Conservation (phyloP, 2,888 invertebrate species). For the Sicus ferrugineus region DNA sequence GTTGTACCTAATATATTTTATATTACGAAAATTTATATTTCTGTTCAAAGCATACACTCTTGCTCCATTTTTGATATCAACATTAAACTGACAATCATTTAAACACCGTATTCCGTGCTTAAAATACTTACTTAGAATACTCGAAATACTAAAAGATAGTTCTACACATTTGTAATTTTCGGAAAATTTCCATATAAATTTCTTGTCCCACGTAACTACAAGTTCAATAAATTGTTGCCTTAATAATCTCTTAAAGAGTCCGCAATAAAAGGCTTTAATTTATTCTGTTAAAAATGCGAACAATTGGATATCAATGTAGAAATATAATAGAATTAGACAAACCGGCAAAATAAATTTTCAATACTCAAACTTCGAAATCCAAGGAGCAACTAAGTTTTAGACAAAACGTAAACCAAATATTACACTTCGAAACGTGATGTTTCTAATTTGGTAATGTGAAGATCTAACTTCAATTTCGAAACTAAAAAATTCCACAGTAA, state of each 20-base stretch:
- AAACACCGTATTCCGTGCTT: conserved; percentile 16
- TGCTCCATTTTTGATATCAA: neutral
- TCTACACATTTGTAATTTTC: neutral
- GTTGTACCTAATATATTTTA: neutral
- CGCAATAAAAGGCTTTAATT: conserved; percentile 30
- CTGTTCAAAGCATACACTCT: neutral
- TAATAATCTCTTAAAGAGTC: conserved; percentile 26
- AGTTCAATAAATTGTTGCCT: conserved; percentile 28
- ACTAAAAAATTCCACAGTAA: neutral
- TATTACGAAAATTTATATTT: neutral
- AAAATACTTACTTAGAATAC: conserved; percentile 1
- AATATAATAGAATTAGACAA: neutral
- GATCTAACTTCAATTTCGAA: neutral
- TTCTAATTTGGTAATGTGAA: neutral
- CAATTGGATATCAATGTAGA: conserved; percentile 6
- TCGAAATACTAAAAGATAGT: neutral
- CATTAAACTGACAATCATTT: conserved; percentile 30
- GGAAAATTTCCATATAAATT: neutral
- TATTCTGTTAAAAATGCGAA: conserved; percentile 1
- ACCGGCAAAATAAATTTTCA: neutral
- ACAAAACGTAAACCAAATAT: neutral
- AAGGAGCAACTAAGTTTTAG: neutral
- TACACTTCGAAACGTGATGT: no score
- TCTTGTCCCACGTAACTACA: conserved; percentile 8
- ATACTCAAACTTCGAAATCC: neutral